A percentile compares a stretch with the other conserved stretches of the same genome.
Evolutionary conservation across 2,113 vertebrate species (phyloP).

Genomic region (Larimichthys polyactis): DNA sequence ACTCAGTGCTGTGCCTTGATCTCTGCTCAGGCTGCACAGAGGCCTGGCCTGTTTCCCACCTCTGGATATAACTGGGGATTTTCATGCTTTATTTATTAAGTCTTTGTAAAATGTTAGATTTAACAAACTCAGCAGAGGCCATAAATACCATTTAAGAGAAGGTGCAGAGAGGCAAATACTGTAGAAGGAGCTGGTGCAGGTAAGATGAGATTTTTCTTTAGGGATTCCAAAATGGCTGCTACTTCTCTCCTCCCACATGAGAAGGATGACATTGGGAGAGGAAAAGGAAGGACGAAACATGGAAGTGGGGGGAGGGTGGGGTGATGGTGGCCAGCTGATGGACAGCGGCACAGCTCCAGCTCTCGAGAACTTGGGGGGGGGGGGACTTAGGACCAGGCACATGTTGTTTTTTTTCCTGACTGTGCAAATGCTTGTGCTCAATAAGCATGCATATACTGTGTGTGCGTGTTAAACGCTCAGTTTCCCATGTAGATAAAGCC

Average conservation of each 20-base stretch:
- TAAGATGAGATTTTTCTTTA: conserved; percentile 37
- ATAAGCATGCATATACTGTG: neutral
- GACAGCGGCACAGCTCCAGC: conserved; percentile 39
- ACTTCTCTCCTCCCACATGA: conserved; percentile 52
- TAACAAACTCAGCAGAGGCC: conserved; percentile 28
- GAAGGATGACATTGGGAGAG: conserved; percentile 75
- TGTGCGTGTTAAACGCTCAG: conserved; percentile 36
- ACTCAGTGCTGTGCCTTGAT: conserved; percentile 48
- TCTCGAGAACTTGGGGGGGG: conserved; percentile 12
- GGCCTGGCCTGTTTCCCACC: conserved; percentile 34
- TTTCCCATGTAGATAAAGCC: conserved; percentile 71
- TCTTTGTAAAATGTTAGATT: conserved; percentile 30
- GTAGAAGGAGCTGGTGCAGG: neutral
- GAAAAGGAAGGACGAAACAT: conserved; percentile 57
- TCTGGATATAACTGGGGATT: conserved; percentile 17
- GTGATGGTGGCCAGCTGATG: conserved; percentile 50
- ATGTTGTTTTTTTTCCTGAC: neutral
- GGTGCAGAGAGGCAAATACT: conserved; percentile 2
- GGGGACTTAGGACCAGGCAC: conserved; percentile 19
- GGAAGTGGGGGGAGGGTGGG: conserved; percentile 32
- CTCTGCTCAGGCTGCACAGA: conserved; percentile 31
- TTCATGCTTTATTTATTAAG: conserved; percentile 16
- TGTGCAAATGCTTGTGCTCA: conserved; percentile 18
- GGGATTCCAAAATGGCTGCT: conserved; percentile 75
- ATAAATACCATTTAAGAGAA: conserved; percentile 35